Evolutionary conservation across 2,797 vertebrate genomes (phyloP), one percentile per base, ranked within the genome.

Genomic region (Sylvilagus floridanus): DNA sequence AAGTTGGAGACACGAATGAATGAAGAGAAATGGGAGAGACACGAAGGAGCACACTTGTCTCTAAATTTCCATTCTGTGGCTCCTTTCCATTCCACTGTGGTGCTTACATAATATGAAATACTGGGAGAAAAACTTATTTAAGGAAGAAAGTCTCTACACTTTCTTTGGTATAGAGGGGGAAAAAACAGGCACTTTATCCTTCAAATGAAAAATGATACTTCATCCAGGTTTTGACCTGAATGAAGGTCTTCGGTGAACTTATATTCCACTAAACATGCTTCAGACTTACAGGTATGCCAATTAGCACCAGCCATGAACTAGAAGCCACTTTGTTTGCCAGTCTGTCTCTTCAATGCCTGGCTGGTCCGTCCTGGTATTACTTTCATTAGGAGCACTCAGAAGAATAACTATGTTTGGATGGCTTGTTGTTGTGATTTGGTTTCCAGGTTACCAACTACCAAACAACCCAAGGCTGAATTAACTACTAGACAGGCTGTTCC

Each of bases 391-490:
- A 97, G 95, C 84, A 81, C 94, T 84, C 71, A 76, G 84, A 94
- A 97, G 79, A 97, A n/a, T 50, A 96, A 86, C 94, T 95, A 95
- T 95, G 73, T 98, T 97, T 96, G 81, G 77, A 96, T 14, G 66
- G 42, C 90, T 97, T 98, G 85, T 93, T 98, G 96, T 90, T 94
- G 95, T 97, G 97, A 98, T 98, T 98, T 98, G 47, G 98, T 98
- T 97, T 97, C 98, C 96, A 98, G 96, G 98, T 98, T 97, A 98
- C 98, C 95, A 93, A 94, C 84, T 68, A 97, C 88, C 95, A 98
- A 98, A 98, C 97, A 98, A 94, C 62, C 52, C 57, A 66, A 75
- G n/a, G 91, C 21, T 66, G 83, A 92, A 93, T 82, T 83, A 90
- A 96, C 91, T 95, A 72, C 22, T 65, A 90, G 94, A 96, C 28